Evolutionary conservation across 2,113 vertebrate species (phyloP).

Genomic region (Pavo muticus): DNA sequence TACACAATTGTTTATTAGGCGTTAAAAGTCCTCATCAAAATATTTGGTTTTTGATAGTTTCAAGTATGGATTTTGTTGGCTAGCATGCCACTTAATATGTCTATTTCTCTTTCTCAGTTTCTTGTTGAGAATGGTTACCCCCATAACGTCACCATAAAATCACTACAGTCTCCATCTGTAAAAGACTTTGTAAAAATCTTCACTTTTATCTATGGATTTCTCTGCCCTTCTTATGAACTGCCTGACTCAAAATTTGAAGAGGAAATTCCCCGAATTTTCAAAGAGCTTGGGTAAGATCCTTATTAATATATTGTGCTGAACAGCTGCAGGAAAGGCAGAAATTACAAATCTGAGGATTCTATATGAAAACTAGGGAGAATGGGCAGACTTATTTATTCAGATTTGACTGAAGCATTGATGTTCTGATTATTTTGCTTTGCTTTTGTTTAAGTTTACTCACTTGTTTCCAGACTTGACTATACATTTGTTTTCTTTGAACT

Average conservation of each 20-base stretch:
- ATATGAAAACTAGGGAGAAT: background rate
- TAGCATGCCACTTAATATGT: background rate
- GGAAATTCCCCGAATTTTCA: constrained; percentile 92
- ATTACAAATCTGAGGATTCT: background rate
- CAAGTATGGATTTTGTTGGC: background rate
- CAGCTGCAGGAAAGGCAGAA: background rate
- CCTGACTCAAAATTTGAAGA: constrained; percentile 93
- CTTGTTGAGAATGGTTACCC: constrained; percentile 87
- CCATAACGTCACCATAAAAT: constrained; percentile 86
- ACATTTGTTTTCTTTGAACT: background rate
- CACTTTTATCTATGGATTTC: constrained; percentile 88
- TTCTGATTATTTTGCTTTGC: background rate
- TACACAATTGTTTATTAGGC: rapidly evolving
- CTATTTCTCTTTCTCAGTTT: constrained; percentile 79
- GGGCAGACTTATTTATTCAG: background rate
- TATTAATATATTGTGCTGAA: background rate
- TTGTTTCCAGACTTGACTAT: background rate
- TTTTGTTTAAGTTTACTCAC: background rate
- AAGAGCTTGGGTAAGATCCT: constrained; percentile 86
- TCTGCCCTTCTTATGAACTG: constrained; percentile 90
- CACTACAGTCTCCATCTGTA: constrained; percentile 91
- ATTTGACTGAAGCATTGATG: background rate
- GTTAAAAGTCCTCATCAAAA: background rate
- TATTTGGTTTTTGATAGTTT: background rate
- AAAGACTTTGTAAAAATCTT: constrained; percentile 97